A percentile compares a stretch with the other conserved stretches of the same genome.
Evolutionary conservation across 1,140 invertebrate species (phyloP).

Genomic region (Diabrotica undecimpunctata): DNA sequence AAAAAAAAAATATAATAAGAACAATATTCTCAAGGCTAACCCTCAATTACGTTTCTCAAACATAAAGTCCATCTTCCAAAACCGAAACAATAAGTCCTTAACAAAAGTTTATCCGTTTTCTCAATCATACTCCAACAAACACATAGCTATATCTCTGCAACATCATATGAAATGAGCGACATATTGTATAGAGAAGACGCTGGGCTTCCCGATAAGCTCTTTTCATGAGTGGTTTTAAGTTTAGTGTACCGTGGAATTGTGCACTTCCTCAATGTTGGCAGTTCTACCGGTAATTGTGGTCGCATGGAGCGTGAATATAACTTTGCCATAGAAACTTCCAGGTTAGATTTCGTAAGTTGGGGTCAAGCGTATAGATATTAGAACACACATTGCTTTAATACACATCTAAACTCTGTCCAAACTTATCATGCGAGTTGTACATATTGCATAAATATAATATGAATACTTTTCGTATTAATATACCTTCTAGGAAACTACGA

Average conservation of each 20-base stretch:
- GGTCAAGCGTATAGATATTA: slow-evolving; percentile 7
- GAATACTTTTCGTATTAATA: too few relatives aligned
- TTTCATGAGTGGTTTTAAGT: slow-evolving; percentile 12
- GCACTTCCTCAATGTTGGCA: slow-evolving; percentile 22
- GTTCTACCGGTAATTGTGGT: slow-evolving; percentile 15
- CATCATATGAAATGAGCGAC: not conserved
- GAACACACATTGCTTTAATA: too few relatives aligned
- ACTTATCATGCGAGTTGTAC: too few relatives aligned
- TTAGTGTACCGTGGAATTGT: slow-evolving; percentile 18
- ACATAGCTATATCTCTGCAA: slow-evolving; percentile 7
- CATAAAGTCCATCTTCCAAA: too few relatives aligned
- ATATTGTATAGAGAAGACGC: slow-evolving; percentile 8
- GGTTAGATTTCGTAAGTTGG: not conserved
- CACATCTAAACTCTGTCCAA: too few relatives aligned
- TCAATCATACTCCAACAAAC: slow-evolving; percentile 1
- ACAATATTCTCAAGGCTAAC: too few relatives aligned
- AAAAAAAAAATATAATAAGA: too few relatives aligned
- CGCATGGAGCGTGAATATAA: slow-evolving; percentile 18
- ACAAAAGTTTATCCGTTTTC: not conserved
- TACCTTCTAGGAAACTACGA: too few relatives aligned
- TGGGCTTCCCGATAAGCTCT: slow-evolving; percentile 5
- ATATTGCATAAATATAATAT: too few relatives aligned
- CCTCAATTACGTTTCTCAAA: too few relatives aligned
- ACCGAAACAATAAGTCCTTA: too few relatives aligned
- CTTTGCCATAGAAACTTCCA: not conserved